phyloP scores from a whole-genome alignment of 2,797 vertebrate species.

The Anniella stebbinsi region DNA sequence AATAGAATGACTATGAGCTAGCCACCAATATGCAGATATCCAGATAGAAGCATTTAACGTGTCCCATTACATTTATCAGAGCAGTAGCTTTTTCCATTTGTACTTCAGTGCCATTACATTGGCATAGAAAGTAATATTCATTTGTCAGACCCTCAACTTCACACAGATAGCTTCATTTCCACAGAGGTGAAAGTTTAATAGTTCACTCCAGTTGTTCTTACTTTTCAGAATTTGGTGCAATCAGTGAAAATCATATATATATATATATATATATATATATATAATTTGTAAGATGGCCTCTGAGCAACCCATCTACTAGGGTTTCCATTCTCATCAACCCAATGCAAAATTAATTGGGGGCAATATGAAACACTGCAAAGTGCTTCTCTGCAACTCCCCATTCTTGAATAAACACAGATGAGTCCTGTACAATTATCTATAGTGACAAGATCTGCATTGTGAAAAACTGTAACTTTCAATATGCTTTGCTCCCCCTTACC shows the following conservation, averaged over 20 bases:
- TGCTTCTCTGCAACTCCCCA: constrained; percentile 49
- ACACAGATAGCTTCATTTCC: constrained; percentile 64
- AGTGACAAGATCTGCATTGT: constrained; percentile 57
- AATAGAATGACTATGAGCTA: constrained; percentile 31
- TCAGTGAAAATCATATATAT: constrained; percentile 52
- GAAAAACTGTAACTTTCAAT: constrained; percentile 40
- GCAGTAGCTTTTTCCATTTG: not conserved
- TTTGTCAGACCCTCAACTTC: constrained; percentile 69
- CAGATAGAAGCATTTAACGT: constrained; percentile 44
- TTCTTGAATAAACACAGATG: constrained; percentile 59
- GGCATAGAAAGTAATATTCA: constrained; percentile 69
- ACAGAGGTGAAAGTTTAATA: constrained; percentile 69
- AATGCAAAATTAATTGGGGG: constrained; percentile 68
- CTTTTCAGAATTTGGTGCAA: constrained; percentile 67
- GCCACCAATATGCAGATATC: constrained; percentile 27
- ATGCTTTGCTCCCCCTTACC: constrained; percentile 30
- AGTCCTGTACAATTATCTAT: constrained; percentile 58
- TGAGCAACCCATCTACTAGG: constrained; percentile 57
- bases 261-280: not conserved
- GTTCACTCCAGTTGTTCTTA: constrained; percentile 63
- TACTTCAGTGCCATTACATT: constrained; percentile 62
- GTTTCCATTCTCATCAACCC: constrained; percentile 52
- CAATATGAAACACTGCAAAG: constrained; percentile 67
- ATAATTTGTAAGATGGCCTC: constrained; percentile 43
- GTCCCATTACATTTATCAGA: constrained; percentile 54